Evolutionary conservation across 2,113 vertebrate genomes (phyloP), one percentile per base, ranked within the genome.

Genomic region (Bagarius yarrelli): DNA sequence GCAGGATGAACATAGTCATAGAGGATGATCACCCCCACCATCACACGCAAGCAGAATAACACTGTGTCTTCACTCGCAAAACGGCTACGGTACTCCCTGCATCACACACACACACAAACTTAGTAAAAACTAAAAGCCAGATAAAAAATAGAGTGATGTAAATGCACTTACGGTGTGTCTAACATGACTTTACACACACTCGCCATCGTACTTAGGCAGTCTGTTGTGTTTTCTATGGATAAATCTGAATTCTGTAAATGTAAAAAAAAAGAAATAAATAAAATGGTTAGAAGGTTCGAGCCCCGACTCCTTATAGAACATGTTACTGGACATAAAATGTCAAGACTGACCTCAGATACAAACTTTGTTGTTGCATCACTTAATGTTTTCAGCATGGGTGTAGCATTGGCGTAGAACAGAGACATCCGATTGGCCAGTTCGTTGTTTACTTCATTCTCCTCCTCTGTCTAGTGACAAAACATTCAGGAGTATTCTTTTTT

Each of bases 371-470:
- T 96, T 73, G 94, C 95, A 0, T 95, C 95, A 85, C 95, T 96
- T 40, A 96, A 93, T 0, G 95, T 96, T 88, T 96, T 96, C 88
- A 96, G 89, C 95, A 96, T 96, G 1, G 95, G 95, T 0, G 95
- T 96, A 80, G 95, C 95, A 88, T 96, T 95, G 74, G 95, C 95
- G 23, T 96, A 96, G 88, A 96, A 96, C 27, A 96, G 92, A 84
- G 95, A 96, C 95, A 96, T 96, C 83, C 95, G 93, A 86, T 96
- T 96, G 85, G 95, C 95, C 93, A 96, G 94, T 88, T 96, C 95
- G 11, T 96, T 96, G 88, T 96, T 96, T 25, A 96, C 95, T 88
- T 96, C 95, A 73, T 94, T 95, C 87, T 96, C 95, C 82, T 95
- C 94, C 86, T 95, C 95, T 89, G 95, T 89, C 95, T 96, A 88